A percentile compares a stretch with the other conserved stretches of the same genome.
These are phyloP conservation scores for Elysia chlorotica DNA, from an alignment of 1,140 invertebrate genomes.

Conservation along the genomic window DNA sequence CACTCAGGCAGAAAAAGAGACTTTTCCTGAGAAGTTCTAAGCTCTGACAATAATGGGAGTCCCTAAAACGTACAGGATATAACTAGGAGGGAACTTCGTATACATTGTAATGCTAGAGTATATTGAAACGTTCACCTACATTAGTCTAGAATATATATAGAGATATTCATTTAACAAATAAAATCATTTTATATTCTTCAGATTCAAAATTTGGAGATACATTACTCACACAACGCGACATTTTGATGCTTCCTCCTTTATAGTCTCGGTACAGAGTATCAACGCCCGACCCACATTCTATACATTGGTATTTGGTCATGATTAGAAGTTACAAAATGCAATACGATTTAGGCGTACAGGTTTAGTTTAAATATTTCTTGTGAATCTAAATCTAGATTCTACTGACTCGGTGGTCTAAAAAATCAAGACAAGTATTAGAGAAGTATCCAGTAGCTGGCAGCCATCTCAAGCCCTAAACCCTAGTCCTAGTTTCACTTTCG, in stretches of 20 bases:
- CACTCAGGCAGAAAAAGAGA: too few species aligned
- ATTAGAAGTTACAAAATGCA: background rate
- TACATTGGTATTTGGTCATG: slow-evolving; percentile 30
- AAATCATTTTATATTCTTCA: too few species aligned
- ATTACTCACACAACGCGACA: slow-evolving; percentile 46
- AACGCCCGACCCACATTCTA: slow-evolving; percentile 39
- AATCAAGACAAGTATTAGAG: background rate
- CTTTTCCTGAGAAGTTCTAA: too few species aligned
- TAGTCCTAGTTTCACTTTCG: background rate
- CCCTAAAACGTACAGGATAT: too few species aligned
- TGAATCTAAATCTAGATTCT: background rate
- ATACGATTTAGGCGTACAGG: background rate
- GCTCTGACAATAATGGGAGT: too few species aligned
- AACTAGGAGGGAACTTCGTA: too few species aligned
- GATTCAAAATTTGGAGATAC: background rate
- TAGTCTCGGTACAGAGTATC: slow-evolving; percentile 39
- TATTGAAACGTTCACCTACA: background rate
- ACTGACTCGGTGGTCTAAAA: background rate
- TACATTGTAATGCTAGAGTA: background rate
- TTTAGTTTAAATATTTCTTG: background rate
- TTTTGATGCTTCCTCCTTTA: slow-evolving; percentile 41
- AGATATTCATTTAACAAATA: too few species aligned
- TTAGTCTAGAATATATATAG: background rate
- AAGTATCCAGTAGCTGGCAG: background rate
- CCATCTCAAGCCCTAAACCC: background rate